These are phyloP conservation scores for Chymomyza costata DNA, from an alignment of 1,140 invertebrate genomes.

Conservation along the genomic window DNA sequence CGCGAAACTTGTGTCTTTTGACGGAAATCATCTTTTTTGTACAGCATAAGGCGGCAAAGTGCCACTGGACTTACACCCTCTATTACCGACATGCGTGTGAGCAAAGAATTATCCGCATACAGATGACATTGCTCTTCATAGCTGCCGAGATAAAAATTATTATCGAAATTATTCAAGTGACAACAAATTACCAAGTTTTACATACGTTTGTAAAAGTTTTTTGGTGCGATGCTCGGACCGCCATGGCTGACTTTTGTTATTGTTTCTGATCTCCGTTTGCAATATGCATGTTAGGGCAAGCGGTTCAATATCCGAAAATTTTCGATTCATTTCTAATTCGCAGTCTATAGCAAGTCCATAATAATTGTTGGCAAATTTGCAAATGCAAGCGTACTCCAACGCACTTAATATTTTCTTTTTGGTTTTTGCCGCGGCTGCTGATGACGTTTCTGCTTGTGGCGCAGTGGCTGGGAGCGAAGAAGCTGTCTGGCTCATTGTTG, in stretches of 20 bases:
- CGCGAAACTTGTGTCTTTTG: conserved; percentile 76
- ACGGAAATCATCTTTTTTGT: conserved; percentile 76
- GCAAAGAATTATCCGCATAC: conserved; percentile 75
- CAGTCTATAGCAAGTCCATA: conserved; percentile 70
- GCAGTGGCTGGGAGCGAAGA: conserved; percentile 23
- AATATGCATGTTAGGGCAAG: conserved; percentile 78
- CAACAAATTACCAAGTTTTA: not conserved
- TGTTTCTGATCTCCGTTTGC: conserved; percentile 54
- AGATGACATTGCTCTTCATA: conserved; percentile 56
- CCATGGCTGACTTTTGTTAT: conserved; percentile 76
- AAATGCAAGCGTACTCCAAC: conserved; percentile 39
- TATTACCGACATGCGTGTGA: conserved; percentile 78
- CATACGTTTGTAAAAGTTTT: conserved; percentile 49
- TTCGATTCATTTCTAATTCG: conserved; percentile 58
- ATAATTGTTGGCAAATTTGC: conserved; percentile 54
- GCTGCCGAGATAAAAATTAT: conserved; percentile 17
- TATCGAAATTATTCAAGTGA: not conserved
- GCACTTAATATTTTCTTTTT: conserved; percentile 44
- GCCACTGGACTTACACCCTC: conserved; percentile 79
- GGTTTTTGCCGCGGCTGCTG: not conserved
- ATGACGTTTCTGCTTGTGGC: conserved; percentile 16
- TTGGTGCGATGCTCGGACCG: conserved; percentile 56
- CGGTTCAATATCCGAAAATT: conserved; percentile 71
- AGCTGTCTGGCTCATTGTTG: conserved; percentile 21
- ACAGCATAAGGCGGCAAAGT: conserved; percentile 81